Evolutionary conservation across 2,113 vertebrate genomes (phyloP).

Genomic region (Ovibos moschatus): DNA sequence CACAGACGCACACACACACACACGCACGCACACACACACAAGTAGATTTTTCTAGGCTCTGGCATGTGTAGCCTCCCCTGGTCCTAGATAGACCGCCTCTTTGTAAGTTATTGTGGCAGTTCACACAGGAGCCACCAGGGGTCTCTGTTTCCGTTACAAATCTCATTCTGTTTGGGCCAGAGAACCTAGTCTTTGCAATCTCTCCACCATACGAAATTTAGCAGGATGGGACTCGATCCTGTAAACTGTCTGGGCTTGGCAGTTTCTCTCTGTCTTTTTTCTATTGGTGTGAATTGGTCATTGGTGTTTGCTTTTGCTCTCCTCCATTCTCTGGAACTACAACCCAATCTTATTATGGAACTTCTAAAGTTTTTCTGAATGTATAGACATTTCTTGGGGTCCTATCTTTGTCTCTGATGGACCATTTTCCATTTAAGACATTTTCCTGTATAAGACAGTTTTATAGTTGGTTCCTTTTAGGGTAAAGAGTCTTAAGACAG

Average conservation of each 20-base stretch:
- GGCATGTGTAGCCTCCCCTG: slow-evolving; percentile 78
- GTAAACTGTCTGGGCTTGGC: background rate
- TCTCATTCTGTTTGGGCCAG: slow-evolving; percentile 55
- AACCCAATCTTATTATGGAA: background rate
- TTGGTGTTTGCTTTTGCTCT: slow-evolving; percentile 52
- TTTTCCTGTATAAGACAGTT: slow-evolving; percentile 53
- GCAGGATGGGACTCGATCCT: slow-evolving; percentile 61
- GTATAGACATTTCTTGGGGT: slow-evolving; percentile 37
- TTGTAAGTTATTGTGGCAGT: slow-evolving; percentile 71
- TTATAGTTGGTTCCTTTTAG: slow-evolving; percentile 55
- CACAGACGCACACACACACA: slow-evolving; percentile 56
- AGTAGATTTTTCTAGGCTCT: slow-evolving; percentile 69
- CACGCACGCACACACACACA: slow-evolving; percentile 48
- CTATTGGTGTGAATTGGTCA: slow-evolving; percentile 45
- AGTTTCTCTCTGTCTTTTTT: slow-evolving; percentile 31
- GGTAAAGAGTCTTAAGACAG: slow-evolving; percentile 52
- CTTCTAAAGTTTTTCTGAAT: slow-evolving; percentile 53
- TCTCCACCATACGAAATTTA: slow-evolving; percentile 42
- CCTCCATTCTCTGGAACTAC: slow-evolving; percentile 21
- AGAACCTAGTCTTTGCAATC: slow-evolving; percentile 57
- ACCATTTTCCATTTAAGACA: slow-evolving; percentile 55
- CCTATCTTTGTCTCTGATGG: slow-evolving; percentile 40
- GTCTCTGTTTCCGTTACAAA: slow-evolving; percentile 74
- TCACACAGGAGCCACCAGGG: slow-evolving; percentile 72
- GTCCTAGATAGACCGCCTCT: slow-evolving; percentile 70